Evolutionary conservation across 2,113 vertebrate species (phyloP).

Genomic region (Gavialis gangeticus): DNA sequence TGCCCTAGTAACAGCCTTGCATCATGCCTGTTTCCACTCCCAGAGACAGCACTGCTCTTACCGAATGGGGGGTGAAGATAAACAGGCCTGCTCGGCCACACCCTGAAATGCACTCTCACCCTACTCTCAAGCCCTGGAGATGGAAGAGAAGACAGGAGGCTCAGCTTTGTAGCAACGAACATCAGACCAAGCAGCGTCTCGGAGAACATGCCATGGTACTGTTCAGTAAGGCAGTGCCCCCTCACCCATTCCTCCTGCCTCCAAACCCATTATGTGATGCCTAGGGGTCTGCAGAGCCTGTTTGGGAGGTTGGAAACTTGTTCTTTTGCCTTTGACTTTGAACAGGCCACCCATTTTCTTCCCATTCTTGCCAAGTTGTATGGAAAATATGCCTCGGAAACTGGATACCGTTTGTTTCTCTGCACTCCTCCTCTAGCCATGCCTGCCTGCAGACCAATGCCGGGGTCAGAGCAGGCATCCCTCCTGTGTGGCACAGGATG

Average conservation of each 20-base stretch:
- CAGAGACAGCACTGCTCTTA: not conserved
- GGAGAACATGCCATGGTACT: not conserved
- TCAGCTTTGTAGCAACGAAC: not conserved
- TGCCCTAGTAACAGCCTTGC: not conserved
- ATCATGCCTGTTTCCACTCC: not conserved
- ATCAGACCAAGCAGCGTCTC: not conserved
- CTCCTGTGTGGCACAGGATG: not conserved
- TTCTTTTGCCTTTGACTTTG: not conserved
- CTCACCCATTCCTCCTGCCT: not conserved
- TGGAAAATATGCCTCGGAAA: not conserved
- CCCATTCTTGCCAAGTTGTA: not conserved
- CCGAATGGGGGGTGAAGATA: not conserved
- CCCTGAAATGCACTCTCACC: not conserved
- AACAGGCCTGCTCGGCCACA: not conserved
- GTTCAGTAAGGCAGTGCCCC: not conserved
- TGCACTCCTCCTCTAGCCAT: not conserved
- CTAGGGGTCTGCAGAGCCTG: not conserved
- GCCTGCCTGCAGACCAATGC: too few species aligned
- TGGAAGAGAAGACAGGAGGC: not conserved
- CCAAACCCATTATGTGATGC: not conserved
- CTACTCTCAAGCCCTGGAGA: not conserved
- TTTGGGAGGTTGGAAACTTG: not conserved
- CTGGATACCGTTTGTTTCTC: not conserved
- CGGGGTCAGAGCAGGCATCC: too few species aligned
- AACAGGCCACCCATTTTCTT: not conserved